Percentiles rank a stretch among this genome's conserved stretches.
Evolutionary conservation across 2,113 vertebrate species (phyloP).

Genomic region (Seriola rivoliana): DNA sequence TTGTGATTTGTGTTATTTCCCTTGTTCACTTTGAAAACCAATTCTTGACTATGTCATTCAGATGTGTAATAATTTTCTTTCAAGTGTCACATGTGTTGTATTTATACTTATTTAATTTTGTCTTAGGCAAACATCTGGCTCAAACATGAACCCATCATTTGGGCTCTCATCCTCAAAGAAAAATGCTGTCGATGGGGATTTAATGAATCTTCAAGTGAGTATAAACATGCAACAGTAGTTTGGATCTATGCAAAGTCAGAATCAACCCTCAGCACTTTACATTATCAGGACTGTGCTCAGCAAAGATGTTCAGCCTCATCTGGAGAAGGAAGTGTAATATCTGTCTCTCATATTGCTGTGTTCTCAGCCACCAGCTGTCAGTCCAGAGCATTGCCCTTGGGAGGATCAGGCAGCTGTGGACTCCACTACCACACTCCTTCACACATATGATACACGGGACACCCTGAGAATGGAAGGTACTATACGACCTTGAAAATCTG

Average conservation of each 20-base stretch:
- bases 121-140: slow-evolving; percentile 77
- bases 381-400: slow-evolving; percentile 67
- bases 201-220: slow-evolving; percentile 70
- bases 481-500: neutral
- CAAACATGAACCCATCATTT: slow-evolving; percentile 52
- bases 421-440: slow-evolving; percentile 80
- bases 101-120: neutral
- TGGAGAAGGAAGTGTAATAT: neutral
- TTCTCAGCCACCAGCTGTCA: slow-evolving; percentile 67
- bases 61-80: neutral
- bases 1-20: neutral
- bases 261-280: neutral
- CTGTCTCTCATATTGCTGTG: neutral
- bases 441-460: slow-evolving; percentile 58
- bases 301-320: neutral
- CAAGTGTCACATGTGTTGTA: neutral
- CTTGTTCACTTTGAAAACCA: neutral
- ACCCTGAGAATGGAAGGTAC: slow-evolving; percentile 71
- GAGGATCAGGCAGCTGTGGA: slow-evolving; percentile 67
- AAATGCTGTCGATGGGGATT: slow-evolving; percentile 53
- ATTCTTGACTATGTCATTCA: neutral
- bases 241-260: neutral
- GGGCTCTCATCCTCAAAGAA: slow-evolving; percentile 69
- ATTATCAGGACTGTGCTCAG: neutral
- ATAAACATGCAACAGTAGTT: neutral